A percentile compares a stretch with the other conserved stretches of the same genome.
These are phyloP conservation scores for Diarsia dahlii DNA, from an alignment of 2,888 invertebrate species.

Conservation along the genomic window DNA sequence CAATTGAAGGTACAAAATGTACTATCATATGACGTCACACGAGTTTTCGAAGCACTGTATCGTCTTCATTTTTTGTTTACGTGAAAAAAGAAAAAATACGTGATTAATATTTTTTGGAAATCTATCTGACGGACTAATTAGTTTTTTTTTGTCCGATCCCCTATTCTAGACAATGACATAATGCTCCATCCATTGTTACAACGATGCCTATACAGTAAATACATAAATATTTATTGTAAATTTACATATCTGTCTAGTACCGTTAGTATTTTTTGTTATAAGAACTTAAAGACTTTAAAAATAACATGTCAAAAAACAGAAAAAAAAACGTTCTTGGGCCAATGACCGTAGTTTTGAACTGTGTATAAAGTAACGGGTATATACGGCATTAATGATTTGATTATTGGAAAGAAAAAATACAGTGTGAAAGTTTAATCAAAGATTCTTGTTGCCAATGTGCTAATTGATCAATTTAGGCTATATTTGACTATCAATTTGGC, in stretches of 20 bases:
- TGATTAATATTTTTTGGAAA: no score
- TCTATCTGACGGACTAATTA: no score
- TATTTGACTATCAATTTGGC: not conserved
- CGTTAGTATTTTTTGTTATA: conserved; percentile 42
- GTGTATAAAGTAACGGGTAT: conserved; percentile 35
- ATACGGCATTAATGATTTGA: conserved; percentile 5
- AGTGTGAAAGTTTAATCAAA: not conserved
- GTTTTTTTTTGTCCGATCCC: no score
- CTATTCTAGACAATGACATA: no score
- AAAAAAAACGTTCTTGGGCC: conserved; percentile 15
- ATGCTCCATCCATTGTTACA: conserved; percentile 30
- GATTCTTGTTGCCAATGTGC: not conserved
- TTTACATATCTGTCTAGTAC: conserved; percentile 40
- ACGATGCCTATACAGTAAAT: conserved; percentile 6
- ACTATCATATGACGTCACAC: no score
- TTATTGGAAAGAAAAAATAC: conserved; percentile 6
- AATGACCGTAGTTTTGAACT: conserved; percentile 32
- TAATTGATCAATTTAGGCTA: conserved; percentile 15
- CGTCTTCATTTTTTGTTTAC: no score
- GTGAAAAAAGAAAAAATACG: no score
- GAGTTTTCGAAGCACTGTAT: no score
- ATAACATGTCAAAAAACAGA: conserved; percentile 23
- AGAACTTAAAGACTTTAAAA: conserved; percentile 15
- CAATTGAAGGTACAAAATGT: no score
- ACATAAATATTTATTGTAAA: conserved; percentile 27